These are phyloP conservation scores for Tenthredo mesomela DNA, from an alignment of 2,888 invertebrate genomes.

Conservation along the genomic window DNA sequence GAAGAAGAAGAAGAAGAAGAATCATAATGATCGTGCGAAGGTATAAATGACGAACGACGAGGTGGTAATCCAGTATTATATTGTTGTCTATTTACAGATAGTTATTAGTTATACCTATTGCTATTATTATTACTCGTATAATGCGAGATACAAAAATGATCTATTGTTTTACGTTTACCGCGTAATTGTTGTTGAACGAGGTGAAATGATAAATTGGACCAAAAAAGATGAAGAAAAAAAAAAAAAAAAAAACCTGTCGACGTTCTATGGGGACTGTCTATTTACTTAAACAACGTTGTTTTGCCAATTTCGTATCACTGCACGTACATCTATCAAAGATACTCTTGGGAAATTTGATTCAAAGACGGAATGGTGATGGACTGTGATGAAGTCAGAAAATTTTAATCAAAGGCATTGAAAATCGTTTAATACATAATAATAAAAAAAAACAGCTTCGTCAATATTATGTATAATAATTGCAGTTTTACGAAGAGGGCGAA, in stretches of 20 bases:
- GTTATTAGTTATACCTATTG: conserved; percentile 40
- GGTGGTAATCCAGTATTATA: conserved; percentile 53
- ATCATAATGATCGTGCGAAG: not conserved
- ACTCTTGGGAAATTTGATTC: not conserved
- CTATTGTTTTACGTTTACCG: conserved; percentile 42
- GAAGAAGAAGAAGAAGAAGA: not conserved
- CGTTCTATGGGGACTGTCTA: not conserved
- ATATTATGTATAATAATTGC: not conserved
- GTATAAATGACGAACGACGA: conserved; percentile 14
- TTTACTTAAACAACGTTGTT: not conserved
- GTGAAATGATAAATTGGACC: conserved; percentile 31
- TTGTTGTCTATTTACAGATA: conserved; percentile 52
- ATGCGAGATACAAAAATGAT: conserved; percentile 5
- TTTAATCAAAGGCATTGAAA: not conserved
- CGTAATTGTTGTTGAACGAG: conserved; percentile 9
- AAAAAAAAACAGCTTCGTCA: not conserved
- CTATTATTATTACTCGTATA: conserved; percentile 41
- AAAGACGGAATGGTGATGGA: not conserved
- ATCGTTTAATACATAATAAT: not conserved
- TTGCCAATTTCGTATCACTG: not conserved
- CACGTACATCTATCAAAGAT: not conserved
- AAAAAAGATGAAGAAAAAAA: not conserved
- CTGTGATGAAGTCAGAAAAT: not conserved
- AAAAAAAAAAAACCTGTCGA: not conserved
- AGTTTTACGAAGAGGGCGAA: no score